Percentiles rank a stretch among this genome's conserved stretches.
Conservation (phyloP, 2,888 invertebrate species). For the Plagodis pulveraria region DNA sequence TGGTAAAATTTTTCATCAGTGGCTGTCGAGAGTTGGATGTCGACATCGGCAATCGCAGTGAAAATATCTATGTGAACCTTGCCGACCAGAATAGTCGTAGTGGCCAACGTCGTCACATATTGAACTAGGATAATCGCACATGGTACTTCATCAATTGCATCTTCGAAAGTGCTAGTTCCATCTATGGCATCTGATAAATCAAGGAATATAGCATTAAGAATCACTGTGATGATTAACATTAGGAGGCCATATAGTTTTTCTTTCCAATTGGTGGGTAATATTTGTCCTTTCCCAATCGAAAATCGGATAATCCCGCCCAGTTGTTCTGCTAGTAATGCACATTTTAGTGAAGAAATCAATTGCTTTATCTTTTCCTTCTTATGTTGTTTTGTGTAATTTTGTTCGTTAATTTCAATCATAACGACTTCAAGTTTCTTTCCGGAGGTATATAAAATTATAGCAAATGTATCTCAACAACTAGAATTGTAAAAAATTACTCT, state of each 20-base stretch:
- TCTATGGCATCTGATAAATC: slow-evolving; percentile 2
- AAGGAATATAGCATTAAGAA: background rate
- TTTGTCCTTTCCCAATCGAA: slow-evolving; percentile 37
- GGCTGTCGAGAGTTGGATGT: slow-evolving; percentile 16
- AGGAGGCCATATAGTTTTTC: slow-evolving; percentile 48
- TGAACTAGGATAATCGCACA: slow-evolving; percentile 36
- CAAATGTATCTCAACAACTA: too few species aligned
- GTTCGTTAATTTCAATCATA: background rate
- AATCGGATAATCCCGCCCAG: slow-evolving; percentile 55
- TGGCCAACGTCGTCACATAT: slow-evolving; percentile 29
- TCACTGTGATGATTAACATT: slow-evolving; percentile 12
- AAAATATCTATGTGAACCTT: slow-evolving; percentile 22
- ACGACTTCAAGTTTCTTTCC: background rate
- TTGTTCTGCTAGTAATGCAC: background rate
- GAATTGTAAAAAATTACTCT: too few species aligned
- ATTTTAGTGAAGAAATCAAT: background rate
- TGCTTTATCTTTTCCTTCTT: background rate
- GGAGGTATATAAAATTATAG: too few species aligned
- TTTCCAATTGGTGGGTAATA: slow-evolving; percentile 40
- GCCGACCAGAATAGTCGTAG: slow-evolving; percentile 16
- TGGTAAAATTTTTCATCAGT: slow-evolving; percentile 20
- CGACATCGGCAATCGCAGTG: slow-evolving; percentile 22
- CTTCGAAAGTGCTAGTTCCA: slow-evolving; percentile 1
- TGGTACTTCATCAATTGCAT: slow-evolving; percentile 31
- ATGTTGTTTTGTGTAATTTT: background rate